Conservation (phyloP, 2,113 vertebrate species). For the Caloenas nicobarica region DNA sequence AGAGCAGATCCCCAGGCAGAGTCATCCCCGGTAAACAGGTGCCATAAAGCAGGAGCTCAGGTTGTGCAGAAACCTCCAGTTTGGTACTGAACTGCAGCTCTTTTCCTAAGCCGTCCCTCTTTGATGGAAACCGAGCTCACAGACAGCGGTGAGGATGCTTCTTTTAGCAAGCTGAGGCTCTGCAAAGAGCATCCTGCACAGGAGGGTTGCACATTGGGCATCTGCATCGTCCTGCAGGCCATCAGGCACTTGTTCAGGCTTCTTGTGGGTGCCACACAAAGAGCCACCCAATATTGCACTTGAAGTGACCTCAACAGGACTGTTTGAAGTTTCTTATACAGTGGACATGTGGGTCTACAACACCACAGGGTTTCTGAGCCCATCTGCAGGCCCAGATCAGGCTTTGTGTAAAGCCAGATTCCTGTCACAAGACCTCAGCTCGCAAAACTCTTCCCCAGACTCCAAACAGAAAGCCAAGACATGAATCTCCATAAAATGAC, state of each 20-base stretch:
- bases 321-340: rapidly evolving
- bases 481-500: background rate
- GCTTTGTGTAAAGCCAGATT: background rate
- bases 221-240: rapidly evolving
- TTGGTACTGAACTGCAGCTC: background rate
- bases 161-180: rapidly evolving
- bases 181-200: rapidly evolving
- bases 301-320: background rate
- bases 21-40: rapidly evolving
- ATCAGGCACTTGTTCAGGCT: rapidly evolving
- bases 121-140: background rate
- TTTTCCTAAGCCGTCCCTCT: background rate
- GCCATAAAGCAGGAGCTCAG: rapidly evolving
- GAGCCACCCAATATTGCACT: background rate
- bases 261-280: background rate
- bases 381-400: background rate
- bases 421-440: background rate
- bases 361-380: background rate
- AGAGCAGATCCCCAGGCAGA: background rate
- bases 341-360: background rate
- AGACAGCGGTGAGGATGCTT: background rate
- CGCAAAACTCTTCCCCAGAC: background rate
- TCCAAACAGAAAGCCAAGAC: background rate
- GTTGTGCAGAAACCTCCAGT: background rate
- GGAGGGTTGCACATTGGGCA: rapidly evolving